Conservation (phyloP, 1,140 invertebrate genomes). For the Bombus cullumanus region DNA sequence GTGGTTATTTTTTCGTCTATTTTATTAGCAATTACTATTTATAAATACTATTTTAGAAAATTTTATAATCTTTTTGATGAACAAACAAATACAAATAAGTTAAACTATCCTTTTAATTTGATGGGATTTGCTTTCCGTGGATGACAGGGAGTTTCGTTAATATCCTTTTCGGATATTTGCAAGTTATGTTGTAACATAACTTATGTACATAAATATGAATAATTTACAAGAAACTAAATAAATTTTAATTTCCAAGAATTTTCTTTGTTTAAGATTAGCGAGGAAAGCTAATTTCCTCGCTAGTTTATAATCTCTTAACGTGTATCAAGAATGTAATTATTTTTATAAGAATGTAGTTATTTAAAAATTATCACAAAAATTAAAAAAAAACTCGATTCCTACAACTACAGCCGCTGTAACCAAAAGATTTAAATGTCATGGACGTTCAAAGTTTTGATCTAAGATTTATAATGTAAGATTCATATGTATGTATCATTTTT, state of each 20-base stretch:
- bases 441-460: neutral
- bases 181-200: neutral
- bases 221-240: neutral
- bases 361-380: neutral
- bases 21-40: slow-evolving; percentile 26
- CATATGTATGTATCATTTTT: neutral
- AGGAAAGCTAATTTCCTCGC: neutral
- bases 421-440: too few relatives aligned
- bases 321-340: neutral
- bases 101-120: neutral
- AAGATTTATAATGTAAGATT: neutral
- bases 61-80: neutral
- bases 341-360: neutral
- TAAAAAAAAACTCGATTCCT: neutral
- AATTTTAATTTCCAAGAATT: neutral
- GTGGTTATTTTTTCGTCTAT: neutral
- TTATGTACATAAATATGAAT: neutral
- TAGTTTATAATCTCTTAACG: neutral
- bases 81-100: too few relatives aligned
- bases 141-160: neutral
- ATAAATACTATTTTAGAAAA: neutral
- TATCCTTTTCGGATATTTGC: neutral
- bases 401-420: neutral
- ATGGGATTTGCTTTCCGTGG: neutral
- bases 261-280: neutral